These are phyloP conservation scores for Scrobipalpa costella DNA, from an alignment of 2,888 invertebrate genomes.

Conservation along the genomic window DNA sequence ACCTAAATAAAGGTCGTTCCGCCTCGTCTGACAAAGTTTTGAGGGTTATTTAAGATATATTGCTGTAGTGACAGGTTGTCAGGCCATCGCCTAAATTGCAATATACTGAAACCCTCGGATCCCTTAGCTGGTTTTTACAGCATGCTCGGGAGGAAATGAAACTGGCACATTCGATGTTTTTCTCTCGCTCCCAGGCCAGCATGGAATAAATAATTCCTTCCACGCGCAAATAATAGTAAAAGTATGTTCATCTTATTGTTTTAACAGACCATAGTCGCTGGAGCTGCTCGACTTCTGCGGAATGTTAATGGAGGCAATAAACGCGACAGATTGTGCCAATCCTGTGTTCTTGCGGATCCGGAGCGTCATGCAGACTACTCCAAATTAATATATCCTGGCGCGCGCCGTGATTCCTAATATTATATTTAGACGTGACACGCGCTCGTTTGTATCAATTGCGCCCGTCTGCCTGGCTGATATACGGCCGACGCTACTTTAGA, in stretches of 20 bases:
- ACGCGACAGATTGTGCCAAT: conserved; percentile 19
- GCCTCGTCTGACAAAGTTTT: too few relatives aligned
- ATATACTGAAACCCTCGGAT: too few relatives aligned
- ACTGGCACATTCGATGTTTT: too few relatives aligned
- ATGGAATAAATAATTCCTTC: too few relatives aligned
- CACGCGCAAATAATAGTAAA: too few relatives aligned
- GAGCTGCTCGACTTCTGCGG: neutral
- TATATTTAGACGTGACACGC: conserved; percentile 81
- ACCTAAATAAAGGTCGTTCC: too few relatives aligned
- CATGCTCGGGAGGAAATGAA: too few relatives aligned
- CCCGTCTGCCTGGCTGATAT: conserved; percentile 77
- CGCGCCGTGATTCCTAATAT: conserved; percentile 82
- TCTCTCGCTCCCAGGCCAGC: too few relatives aligned
- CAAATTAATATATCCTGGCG: conserved; percentile 82
- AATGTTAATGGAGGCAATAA: conserved; percentile 15
- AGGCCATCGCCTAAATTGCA: too few relatives aligned
- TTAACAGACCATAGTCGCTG: neutral
- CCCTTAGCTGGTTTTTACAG: too few relatives aligned
- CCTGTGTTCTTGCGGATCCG: neutral
- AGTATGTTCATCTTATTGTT: neutral
- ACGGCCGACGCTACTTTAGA: conserved; percentile 79
- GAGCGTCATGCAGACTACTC: conserved; percentile 66
- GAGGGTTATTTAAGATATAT: too few relatives aligned
- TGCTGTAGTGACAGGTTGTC: too few relatives aligned
- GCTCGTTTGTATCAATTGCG: conserved; percentile 81